These are phyloP conservation scores for Aphidius ervi DNA, from an alignment of 1,140 invertebrate genomes.

Conservation along the genomic window DNA sequence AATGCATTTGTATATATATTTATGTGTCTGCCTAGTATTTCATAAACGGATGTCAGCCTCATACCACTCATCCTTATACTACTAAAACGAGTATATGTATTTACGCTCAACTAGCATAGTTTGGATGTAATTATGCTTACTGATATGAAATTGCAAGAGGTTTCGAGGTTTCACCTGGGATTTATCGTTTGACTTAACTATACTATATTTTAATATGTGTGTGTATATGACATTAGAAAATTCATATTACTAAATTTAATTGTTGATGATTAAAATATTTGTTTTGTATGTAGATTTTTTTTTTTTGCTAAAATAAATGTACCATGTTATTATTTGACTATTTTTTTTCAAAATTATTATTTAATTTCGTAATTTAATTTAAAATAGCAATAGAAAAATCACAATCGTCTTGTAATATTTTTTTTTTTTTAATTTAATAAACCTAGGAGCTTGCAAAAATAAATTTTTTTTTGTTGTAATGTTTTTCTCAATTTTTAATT, in stretches of 20 bases:
- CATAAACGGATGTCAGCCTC: slow-evolving; percentile 14
- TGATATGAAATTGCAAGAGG: slow-evolving; percentile 7
- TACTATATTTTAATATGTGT: background rate
- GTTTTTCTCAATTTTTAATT: too few species aligned
- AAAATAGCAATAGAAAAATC: too few species aligned
- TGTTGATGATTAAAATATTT: background rate
- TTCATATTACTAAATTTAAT: background rate
- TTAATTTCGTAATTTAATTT: too few species aligned
- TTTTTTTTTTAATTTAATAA: too few species aligned
- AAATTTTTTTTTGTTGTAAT: too few species aligned
- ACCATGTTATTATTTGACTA: too few species aligned
- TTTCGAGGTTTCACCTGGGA: slow-evolving; percentile 2
- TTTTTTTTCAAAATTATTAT: too few species aligned
- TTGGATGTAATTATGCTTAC: slow-evolving; percentile 14
- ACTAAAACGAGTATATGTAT: background rate
- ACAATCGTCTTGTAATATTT: too few species aligned
- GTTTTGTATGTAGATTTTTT: too few species aligned
- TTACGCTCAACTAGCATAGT: slow-evolving; percentile 8
- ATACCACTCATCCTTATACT: background rate
- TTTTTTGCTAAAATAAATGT: too few species aligned
- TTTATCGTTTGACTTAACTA: slow-evolving; percentile 2
- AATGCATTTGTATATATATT: background rate
- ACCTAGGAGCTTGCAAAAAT: too few species aligned
- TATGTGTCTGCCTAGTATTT: slow-evolving; percentile 5
- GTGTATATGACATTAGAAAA: background rate